phyloP scores from a whole-genome alignment of 2,113 vertebrate genomes.

The Charadrius vociferus region DNA sequence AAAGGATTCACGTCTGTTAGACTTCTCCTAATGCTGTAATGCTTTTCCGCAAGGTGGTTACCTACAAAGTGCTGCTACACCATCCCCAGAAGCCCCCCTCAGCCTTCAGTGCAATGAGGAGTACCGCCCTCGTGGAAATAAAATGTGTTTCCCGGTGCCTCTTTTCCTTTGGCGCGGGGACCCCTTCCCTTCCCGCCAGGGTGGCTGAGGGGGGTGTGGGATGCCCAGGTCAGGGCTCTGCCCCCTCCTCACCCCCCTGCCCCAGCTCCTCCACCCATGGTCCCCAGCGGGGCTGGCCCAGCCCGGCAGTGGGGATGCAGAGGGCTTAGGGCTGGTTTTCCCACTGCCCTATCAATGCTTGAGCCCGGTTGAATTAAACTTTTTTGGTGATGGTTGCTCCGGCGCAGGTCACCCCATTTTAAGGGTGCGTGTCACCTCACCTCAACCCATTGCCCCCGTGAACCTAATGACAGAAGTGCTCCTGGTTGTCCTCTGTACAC shows the following conservation, averaged over 20 bases:
- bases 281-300: neutral
- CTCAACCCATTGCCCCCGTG: accelerated
- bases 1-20: neutral
- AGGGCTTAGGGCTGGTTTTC: neutral
- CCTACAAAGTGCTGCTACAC: accelerated
- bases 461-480: neutral
- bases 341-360: accelerated
- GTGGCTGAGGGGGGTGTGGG: accelerated
- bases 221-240: neutral
- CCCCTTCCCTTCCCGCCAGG: accelerated
- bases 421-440: no score
- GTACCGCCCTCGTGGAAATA: accelerated
- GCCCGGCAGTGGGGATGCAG: accelerated
- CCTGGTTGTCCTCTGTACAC: neutral
- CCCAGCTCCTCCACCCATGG: accelerated
- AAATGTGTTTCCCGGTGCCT: neutral
- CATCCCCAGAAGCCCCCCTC: neutral
- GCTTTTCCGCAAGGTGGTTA: neutral
- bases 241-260: accelerated
- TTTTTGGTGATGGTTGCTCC: accelerated
- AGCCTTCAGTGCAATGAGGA: accelerated
- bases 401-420: accelerated
- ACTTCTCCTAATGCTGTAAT: neutral
- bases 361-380: accelerated
- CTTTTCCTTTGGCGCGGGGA: accelerated